Conservation (phyloP, 2,113 vertebrate genomes). For the Acrocephalus kingi region DNA sequence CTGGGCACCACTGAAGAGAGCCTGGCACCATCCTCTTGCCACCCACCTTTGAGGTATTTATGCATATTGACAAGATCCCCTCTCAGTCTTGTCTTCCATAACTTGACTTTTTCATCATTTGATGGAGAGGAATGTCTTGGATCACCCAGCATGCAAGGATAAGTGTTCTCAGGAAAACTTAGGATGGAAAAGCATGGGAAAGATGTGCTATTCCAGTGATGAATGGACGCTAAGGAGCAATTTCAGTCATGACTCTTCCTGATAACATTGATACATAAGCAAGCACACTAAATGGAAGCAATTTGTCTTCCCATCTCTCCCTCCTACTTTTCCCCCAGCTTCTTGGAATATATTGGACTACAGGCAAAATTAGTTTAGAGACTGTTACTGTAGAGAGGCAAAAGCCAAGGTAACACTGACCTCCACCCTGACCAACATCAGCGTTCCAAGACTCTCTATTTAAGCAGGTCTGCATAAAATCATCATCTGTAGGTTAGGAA, state of each 20-base stretch:
- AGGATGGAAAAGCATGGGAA: not conserved
- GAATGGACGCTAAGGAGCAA: not conserved
- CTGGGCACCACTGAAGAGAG: not conserved
- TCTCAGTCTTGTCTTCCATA: not conserved
- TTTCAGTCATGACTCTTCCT: not conserved
- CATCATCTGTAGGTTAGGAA: not conserved
- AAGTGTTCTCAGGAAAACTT: not conserved
- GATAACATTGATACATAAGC: not conserved
- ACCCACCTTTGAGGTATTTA: not conserved
- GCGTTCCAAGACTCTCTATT: not conserved
- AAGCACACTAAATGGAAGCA: not conserved
- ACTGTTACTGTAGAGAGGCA: accelerated
- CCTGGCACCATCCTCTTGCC: not conserved
- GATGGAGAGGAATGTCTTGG: not conserved
- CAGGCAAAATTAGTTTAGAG: not conserved
- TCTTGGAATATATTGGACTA: not conserved
- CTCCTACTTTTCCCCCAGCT: not conserved
- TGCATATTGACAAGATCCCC: not conserved
- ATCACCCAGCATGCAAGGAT: not conserved
- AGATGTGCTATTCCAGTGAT: not conserved
- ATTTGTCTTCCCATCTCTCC: not conserved
- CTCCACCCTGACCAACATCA: not conserved
- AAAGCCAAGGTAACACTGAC: not conserved
- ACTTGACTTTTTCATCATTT: not conserved
- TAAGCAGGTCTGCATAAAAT: not conserved